phyloP scores from a whole-genome alignment of 2,888 invertebrate species.

The Nephrotoma appendiculata region DNA sequence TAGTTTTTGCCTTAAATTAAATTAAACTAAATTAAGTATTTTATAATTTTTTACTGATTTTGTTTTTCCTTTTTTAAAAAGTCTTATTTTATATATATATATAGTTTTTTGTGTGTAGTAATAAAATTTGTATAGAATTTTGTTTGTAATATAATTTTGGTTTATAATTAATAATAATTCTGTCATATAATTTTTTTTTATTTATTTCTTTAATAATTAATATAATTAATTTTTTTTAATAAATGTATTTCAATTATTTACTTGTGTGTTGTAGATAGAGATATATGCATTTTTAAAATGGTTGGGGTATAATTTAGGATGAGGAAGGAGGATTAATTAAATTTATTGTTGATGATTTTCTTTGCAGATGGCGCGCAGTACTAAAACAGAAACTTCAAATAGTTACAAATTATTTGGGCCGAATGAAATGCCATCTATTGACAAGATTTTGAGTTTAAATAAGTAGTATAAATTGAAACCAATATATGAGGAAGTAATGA shows the following conservation, averaged over 20 bases:
- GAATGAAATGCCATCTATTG: no score
- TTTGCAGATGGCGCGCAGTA: no score
- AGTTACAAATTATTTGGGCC: no score
- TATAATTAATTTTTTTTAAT: not conserved
- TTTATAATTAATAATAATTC: not conserved
- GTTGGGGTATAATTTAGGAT: not conserved
- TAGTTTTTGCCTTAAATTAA: not conserved
- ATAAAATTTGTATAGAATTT: not conserved
- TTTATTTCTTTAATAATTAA: not conserved
- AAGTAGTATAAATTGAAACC: no score
- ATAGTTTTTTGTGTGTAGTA: not conserved
- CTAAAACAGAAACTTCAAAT: no score
- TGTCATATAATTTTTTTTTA: not conserved
- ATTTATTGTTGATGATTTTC: no score
- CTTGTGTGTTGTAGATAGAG: not conserved
- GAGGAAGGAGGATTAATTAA: no score
- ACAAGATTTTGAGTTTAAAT: no score
- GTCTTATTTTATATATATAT: not conserved
- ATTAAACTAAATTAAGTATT: not conserved
- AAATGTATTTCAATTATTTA: not conserved
- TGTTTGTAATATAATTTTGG: not conserved
- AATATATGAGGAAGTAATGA: no score
- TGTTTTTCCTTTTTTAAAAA: not conserved
- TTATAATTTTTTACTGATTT: not conserved
- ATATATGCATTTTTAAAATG: not conserved